A percentile compares a stretch with the other conserved stretches of the same genome.
Evolutionary conservation across 2,797 vertebrate genomes (phyloP).

Genomic region (Gouania willdenowi): DNA sequence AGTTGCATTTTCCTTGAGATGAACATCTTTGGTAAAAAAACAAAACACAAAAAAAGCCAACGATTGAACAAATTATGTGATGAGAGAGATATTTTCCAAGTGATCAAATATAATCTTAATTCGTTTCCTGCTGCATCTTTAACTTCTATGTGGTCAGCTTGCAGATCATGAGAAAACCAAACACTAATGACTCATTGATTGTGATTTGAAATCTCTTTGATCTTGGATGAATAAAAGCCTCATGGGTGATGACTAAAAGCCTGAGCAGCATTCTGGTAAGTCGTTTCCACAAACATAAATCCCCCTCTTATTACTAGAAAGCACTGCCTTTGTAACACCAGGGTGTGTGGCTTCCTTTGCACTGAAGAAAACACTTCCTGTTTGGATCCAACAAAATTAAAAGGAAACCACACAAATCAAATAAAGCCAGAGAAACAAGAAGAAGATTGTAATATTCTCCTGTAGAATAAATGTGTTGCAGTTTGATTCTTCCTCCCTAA

Average conservation of each 20-base stretch:
- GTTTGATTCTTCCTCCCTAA: slow-evolving; percentile 9
- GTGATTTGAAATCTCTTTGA: not conserved
- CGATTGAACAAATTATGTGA: no score
- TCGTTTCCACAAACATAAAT: slow-evolving; percentile 10
- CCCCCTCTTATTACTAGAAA: slow-evolving; percentile 14
- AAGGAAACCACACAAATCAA: not conserved
- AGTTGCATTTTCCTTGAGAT: no score
- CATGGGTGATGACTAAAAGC: slow-evolving; percentile 7
- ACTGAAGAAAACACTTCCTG: not conserved
- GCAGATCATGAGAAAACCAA: not conserved
- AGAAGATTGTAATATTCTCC: slow-evolving; percentile 40
- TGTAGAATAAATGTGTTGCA: slow-evolving; percentile 49
- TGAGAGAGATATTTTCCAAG: no score
- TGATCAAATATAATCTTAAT: no score
- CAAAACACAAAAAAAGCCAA: no score
- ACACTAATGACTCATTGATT: not conserved
- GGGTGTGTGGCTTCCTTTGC: slow-evolving; percentile 4
- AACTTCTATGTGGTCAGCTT: not conserved
- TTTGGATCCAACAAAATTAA: not conserved
- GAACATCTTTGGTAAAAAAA: no score
- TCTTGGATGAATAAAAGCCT: slow-evolving; percentile 1
- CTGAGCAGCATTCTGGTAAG: slow-evolving; percentile 1
- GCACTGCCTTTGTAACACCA: not conserved
- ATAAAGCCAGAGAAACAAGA: slow-evolving; percentile 1
- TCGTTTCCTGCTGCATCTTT: no score